Evolutionary conservation across 2,888 invertebrate species (phyloP).

Genomic region (Eupithecia exiguata): DNA sequence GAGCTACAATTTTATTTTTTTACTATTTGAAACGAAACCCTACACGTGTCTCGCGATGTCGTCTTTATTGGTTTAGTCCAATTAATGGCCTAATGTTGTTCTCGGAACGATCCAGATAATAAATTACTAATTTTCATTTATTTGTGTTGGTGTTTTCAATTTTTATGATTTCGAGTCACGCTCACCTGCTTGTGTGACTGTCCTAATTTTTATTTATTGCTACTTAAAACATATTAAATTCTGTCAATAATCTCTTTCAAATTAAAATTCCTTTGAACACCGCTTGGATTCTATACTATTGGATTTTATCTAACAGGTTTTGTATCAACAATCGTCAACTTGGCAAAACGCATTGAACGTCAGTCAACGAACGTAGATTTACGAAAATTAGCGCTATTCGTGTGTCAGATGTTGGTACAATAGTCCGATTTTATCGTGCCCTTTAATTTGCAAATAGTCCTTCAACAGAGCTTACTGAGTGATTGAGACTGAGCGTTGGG

Average conservation of each 20-base stretch:
- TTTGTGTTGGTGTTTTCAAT: conserved; percentile 48
- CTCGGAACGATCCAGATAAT: conserved; percentile 66
- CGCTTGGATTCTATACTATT: not conserved
- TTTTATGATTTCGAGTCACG: conserved; percentile 47
- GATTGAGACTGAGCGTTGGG: conserved; percentile 73
- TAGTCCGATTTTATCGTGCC: conserved; percentile 62
- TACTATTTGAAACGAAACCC: conserved; percentile 55
- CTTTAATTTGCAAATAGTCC: conserved; percentile 76
- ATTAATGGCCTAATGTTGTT: conserved; percentile 78
- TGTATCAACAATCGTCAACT: conserved; percentile 4
- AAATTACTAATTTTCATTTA: conserved; percentile 71
- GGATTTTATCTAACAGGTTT: not conserved
- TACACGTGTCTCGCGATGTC: conserved; percentile 78
- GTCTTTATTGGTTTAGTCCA: conserved; percentile 82
- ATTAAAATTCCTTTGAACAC: conserved; percentile 13
- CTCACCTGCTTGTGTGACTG: conserved; percentile 40
- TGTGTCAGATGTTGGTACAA: conserved; percentile 36
- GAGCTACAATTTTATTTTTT: conserved; percentile 55
- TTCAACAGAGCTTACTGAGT: conserved; percentile 69
- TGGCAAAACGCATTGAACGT: conserved; percentile 21
- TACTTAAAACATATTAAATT: conserved; percentile 31
- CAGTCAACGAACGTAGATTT: conserved; percentile 20
- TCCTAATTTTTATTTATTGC: conserved; percentile 39
- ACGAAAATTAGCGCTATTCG: conserved; percentile 31
- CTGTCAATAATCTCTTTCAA: conserved; percentile 8